Evolutionary conservation across 1,140 invertebrate species (phyloP).

Genomic region (Hypsibius dujardini): DNA sequence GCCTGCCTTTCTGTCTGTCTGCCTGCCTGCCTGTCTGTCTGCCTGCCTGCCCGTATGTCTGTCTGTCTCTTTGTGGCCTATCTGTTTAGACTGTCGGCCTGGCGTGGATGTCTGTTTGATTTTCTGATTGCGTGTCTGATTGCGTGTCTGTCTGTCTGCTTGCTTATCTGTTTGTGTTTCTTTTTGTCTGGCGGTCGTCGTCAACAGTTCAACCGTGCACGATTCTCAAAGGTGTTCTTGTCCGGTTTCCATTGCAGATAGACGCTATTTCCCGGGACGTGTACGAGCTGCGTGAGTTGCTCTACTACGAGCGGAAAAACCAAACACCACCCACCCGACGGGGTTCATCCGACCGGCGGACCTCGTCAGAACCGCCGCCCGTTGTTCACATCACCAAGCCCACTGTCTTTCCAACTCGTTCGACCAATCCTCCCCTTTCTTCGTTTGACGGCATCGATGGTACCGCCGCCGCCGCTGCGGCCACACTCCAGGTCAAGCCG

Average conservation of each 20-base stretch:
- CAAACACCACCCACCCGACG: constrained; percentile 11
- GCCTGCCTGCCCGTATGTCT: background rate
- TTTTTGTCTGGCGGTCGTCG: too few relatives aligned
- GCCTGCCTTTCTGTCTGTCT: background rate
- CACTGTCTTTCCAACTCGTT: background rate
- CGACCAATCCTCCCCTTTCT: background rate
- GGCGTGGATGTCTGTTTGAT: background rate
- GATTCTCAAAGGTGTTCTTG: background rate
- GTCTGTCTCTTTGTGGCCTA: too few relatives aligned
- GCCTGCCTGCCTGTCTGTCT: background rate
- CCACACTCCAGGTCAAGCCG: too few relatives aligned
- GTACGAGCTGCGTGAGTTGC: constrained; percentile 11
- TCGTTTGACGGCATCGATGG: too few relatives aligned
- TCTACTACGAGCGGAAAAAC: constrained; percentile 9
- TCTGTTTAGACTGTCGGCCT: too few relatives aligned
- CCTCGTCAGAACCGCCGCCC: constrained; percentile 5
- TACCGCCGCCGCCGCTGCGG: too few relatives aligned
- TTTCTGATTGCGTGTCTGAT: background rate
- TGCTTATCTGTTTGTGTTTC: background rate
- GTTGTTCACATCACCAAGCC: background rate
- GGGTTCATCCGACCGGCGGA: constrained; percentile 8
- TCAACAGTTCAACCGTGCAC: too few relatives aligned
- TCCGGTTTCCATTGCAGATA: background rate
- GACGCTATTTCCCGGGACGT: constrained; percentile 13
- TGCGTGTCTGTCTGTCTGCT: background rate